Evolutionary conservation across 2,797 vertebrate species (phyloP), one percentile per base, ranked within the genome.

Genomic region (Paratrypauchen microcephalus): DNA sequence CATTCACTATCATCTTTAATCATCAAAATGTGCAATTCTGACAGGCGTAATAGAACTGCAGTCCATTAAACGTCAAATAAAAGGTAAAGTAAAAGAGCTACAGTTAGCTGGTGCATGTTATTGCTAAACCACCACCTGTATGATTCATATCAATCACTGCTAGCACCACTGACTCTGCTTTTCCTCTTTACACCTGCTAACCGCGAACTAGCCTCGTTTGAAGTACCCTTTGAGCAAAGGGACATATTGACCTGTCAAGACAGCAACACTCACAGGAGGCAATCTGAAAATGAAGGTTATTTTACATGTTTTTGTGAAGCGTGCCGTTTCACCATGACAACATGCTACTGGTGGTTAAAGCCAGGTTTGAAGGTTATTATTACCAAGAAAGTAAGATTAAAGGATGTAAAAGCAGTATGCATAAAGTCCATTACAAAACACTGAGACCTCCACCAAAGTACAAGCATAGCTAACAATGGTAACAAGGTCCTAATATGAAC

Each of bases 261-360:
- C 64, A 6, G 48, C 26, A 21, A 9, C 41, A 54, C 28, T 50
- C 47, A 65, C 63, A 30, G 24, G 45, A 48, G 48, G 26, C 55
- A 66, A 36, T 21, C 12, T 32, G 19, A 36, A 66, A 66, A 54
- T 36, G 5, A 16, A 5, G 19, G 48, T 23, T 28, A 48, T 47
- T 65, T 48, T n/a, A 19, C 4, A 18, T 16, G 7, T 15, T 26
- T 47, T 47, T 47, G 21, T 65, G 63, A 28, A 11, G 26, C 41
- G 48, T 26, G 41, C 41, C 4, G 63, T 24, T 50, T 65, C 26
- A 50, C 63, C 62, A 48, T 65, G 23, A 65, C 45, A 47, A 63
- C 61, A 65, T 47, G 6, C 24, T 26, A 48, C 6, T 26, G 36
- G 41, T 64, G 39, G 60, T 59, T 8, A 41, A 13, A 41, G 59